Percentiles rank a stretch among this genome's conserved stretches.
phyloP scores from a whole-genome alignment of 2,113 vertebrate genomes.

The Diadophis punctatus region DNA sequence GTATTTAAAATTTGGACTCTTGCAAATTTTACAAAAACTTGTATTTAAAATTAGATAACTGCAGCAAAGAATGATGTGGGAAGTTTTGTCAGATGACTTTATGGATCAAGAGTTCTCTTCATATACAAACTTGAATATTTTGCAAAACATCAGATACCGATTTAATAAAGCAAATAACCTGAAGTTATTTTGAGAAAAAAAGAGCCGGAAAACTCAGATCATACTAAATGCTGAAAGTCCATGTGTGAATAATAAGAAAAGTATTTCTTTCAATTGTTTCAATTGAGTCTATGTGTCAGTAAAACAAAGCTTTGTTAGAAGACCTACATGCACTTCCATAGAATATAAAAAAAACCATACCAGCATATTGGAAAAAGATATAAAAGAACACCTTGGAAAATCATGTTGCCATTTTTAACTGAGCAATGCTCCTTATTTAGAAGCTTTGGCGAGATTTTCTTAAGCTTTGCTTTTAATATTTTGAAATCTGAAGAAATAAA shows the following conservation, averaged over 20 bases:
- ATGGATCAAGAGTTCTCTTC: neutral
- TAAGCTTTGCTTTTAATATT: constrained; percentile 55
- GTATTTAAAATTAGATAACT: neutral
- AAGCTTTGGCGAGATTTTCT: constrained; percentile 36
- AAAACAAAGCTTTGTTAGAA: constrained; percentile 12
- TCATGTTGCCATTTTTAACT: constrained; percentile 1
- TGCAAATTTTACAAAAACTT: neutral
- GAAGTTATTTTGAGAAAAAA: neutral
- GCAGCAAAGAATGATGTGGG: neutral
- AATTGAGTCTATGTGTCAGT: neutral
- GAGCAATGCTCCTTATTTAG: neutral
- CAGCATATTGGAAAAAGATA: neutral
- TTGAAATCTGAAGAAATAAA: constrained; percentile 41
- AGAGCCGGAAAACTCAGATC: neutral
- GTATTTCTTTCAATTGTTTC: neutral
- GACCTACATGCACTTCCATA: neutral
- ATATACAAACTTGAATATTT: neutral
- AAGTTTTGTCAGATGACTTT: neutral
- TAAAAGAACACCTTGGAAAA: neutral
- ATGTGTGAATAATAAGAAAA: neutral
- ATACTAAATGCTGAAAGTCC: neutral
- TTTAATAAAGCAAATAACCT: neutral
- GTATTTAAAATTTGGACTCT: neutral
- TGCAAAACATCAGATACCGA: neutral
- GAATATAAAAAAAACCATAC: neutral